These are phyloP conservation scores for Melanostigma gelatinosum DNA, from an alignment of 2,113 vertebrate species.

Conservation along the genomic window DNA sequence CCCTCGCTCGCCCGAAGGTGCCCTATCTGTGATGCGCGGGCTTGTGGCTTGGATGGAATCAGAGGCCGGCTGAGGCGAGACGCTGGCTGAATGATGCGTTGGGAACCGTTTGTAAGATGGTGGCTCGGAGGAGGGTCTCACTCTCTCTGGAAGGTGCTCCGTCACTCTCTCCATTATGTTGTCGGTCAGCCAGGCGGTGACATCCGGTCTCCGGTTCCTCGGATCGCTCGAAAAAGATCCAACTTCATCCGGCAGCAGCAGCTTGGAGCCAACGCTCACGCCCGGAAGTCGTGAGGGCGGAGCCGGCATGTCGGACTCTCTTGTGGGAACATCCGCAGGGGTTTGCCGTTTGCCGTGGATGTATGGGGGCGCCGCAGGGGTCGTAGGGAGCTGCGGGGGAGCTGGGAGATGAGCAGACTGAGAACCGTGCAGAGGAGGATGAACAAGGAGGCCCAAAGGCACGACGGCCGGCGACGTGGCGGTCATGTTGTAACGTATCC, in stretches of 20 bases:
- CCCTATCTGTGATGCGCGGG: not conserved
- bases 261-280: not conserved
- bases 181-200: slow-evolving; percentile 30
- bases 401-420: not conserved
- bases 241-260: not conserved
- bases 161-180: slow-evolving; percentile 58
- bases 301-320: not conserved
- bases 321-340: slow-evolving; percentile 7
- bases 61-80: slow-evolving; percentile 11
- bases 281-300: not conserved
- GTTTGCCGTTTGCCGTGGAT: not conserved
- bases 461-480: slow-evolving; percentile 2
- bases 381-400: not conserved
- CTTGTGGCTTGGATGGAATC: not conserved
- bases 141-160: slow-evolving; percentile 40
- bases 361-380: not conserved
- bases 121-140: slow-evolving; percentile 1
- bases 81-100: not conserved
- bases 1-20: not conserved
- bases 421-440: not conserved
- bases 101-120: not conserved
- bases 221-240: not conserved
- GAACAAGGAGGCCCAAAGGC: not conserved
- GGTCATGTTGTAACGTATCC: slow-evolving; percentile 70
- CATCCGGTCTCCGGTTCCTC: not conserved